Evolutionary conservation across 2,113 vertebrate species (phyloP).

Genomic region (Sigmodon hispidus): DNA sequence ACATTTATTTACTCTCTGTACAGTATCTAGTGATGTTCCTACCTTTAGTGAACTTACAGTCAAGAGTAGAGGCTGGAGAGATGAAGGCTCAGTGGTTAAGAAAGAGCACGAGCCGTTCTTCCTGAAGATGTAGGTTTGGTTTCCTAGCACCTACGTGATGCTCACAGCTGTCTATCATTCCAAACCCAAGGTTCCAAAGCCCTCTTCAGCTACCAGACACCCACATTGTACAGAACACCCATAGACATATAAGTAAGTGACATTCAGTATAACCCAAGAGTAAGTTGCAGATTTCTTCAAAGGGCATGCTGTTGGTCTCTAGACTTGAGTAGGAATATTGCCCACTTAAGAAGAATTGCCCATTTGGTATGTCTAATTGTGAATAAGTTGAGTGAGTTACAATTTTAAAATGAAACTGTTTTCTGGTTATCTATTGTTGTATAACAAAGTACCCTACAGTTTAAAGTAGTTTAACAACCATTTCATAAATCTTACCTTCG

Average conservation of each 20-base stretch:
- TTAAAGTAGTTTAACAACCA: neutral
- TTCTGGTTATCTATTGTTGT: neutral
- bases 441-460: neutral
- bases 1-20: neutral
- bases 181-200: neutral
- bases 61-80: neutral
- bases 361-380: neutral
- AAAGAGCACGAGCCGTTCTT: neutral
- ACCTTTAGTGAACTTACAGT: neutral
- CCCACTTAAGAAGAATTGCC: neutral
- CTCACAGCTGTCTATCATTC: neutral
- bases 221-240: neutral
- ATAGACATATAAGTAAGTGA: neutral
- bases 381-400: constrained; percentile 18
- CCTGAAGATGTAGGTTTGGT: neutral
- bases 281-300: constrained; percentile 2
- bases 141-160: neutral
- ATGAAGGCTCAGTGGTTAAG: neutral
- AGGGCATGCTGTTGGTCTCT: neutral
- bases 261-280: neutral
- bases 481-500: neutral
- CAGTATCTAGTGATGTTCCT: neutral
- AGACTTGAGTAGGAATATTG: neutral
- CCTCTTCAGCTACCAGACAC: neutral
- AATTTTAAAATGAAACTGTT: neutral